Evolutionary conservation across 2,888 invertebrate genomes (phyloP), one percentile per base, ranked within the genome.

Genomic region (Argynnis bischoffii): DNA sequence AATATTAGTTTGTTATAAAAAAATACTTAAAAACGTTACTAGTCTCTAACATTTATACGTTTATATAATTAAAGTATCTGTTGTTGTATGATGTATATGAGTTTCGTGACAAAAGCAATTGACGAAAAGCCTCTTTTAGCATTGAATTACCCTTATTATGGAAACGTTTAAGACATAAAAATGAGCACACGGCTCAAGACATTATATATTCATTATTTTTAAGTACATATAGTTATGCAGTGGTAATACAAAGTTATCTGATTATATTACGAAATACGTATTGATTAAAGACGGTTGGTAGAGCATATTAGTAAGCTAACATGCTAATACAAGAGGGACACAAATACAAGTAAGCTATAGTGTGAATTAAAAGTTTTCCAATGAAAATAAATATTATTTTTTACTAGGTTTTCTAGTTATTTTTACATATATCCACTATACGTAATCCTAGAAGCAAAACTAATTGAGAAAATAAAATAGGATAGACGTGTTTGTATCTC

Each of bases 71-170:
- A 11, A 41, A 41, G 11, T 41, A 41, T 11, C 35, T 11, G 26
- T 8, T 47, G 11, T 26, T 60, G 50, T 60, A 31, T 60, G 48
- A n/a, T 35, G 35, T 35, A 61, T 63, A 63, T 46, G 35, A 56
- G 35, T 63, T 67, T 67, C 66, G 63, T 67, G 56, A 63, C 66
- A 63, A 67, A 67, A 56, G 53, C 63, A 18, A 67, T 63, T 50
- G 55, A 55, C n/a, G 48, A 48, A 66, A 41, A 41, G 35, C 8
- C 61, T 41, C 41, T 46, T 61, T 35, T 48, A 54, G 48, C 21
- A 47, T 48, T 50, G 61, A 60, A 66, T 66, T 61, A 48, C 66
- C 55, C 55, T 61, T 55, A 66, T 66, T 66, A 60, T 51, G 8
- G 50, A 51, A 51, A 15, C 50, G 50, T 51, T 51, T 6, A 15